Evolutionary conservation across 2,888 invertebrate genomes (phyloP).

Genomic region (Cosmorhoe ocellata): DNA sequence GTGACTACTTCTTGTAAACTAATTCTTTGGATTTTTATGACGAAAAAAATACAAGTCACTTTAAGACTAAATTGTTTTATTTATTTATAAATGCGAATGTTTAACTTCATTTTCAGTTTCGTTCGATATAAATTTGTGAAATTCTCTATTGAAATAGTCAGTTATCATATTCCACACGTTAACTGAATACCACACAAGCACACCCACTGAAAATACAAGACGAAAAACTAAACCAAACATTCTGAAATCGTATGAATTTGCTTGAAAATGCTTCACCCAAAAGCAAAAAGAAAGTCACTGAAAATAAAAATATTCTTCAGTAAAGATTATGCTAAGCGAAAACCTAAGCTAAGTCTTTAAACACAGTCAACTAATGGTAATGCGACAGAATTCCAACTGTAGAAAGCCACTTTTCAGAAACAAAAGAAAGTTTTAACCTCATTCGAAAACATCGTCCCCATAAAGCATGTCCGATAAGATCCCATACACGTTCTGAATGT

Average conservation of each 20-base stretch:
- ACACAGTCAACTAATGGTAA: background rate
- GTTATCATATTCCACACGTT: slow-evolving; percentile 88
- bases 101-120: slow-evolving; percentile 35
- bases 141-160: slow-evolving; percentile 88
- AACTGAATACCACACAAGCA: slow-evolving; percentile 88
- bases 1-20: no score
- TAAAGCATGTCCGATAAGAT: slow-evolving; percentile 78
- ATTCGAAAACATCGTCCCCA: slow-evolving; percentile 50
- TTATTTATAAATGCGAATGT: slow-evolving; percentile 11
- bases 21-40: no score
- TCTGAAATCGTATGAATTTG: slow-evolving; percentile 23
- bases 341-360: no score
- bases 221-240: slow-evolving; percentile 86
- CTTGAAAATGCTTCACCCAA: no score
- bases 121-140: slow-evolving; percentile 82
- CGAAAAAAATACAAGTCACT: no score
- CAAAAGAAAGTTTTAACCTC: slow-evolving; percentile 3
- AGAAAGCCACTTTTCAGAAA: background rate
- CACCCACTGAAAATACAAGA: slow-evolving; percentile 84
- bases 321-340: no score
- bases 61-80: background rate
- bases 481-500: slow-evolving; percentile 83
- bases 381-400: background rate
- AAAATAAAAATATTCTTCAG: no score
- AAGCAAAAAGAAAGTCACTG: no score